Base-by-base conservation (phyloP, 2,888 invertebrate genomes). In the Aquatica leii region DNA sequence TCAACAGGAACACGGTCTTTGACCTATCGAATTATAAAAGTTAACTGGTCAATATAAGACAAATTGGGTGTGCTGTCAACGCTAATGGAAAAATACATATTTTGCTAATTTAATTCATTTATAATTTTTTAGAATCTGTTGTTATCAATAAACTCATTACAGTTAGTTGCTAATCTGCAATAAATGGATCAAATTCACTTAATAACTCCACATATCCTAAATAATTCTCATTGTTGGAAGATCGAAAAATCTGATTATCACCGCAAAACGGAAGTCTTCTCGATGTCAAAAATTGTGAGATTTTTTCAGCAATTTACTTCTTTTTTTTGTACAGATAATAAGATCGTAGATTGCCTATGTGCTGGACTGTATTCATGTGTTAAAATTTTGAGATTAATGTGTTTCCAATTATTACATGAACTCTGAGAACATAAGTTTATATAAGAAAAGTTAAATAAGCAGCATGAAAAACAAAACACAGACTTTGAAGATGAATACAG, bases 11-110 rank as follows among this genome's bases (percentile, higher is more conserved):
- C 53, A 48, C 62, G 57, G 62, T 69, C 66, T 66, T 71, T 67
- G 59, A 74, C 69, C 69, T 77, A 76, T 69, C 75, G 60, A 65
- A 77, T 64, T 11, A 75, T 72, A 34, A 75, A 68, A 58, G 74
- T 71, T 37, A 76, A 65, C 53, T 78, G 76, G 65, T 77, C 76
- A 65, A 73, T 50, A 66, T 75, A 73, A 35, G 72, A 69, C 53
- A 72, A 48, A 71, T 77, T 75, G 34, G 75, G 75, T 15, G 71
- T 77, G 55, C 68, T 69, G 46, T 76, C 73, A 35, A 75, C 69
- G 53, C 66, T 65, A 35, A 65, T 65, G 31, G 65, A 65, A 53
- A 57, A 57, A n/a, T n/a, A n/a, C n/a, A 53, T 50, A 72, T 62
- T 67, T 73, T 65, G 70, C 65, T 57, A 41, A 53, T 69, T 73